Percentiles rank a stretch among this genome's conserved stretches.
Conservation (phyloP, 2,113 vertebrate genomes). For the Zosterops pallidus region DNA sequence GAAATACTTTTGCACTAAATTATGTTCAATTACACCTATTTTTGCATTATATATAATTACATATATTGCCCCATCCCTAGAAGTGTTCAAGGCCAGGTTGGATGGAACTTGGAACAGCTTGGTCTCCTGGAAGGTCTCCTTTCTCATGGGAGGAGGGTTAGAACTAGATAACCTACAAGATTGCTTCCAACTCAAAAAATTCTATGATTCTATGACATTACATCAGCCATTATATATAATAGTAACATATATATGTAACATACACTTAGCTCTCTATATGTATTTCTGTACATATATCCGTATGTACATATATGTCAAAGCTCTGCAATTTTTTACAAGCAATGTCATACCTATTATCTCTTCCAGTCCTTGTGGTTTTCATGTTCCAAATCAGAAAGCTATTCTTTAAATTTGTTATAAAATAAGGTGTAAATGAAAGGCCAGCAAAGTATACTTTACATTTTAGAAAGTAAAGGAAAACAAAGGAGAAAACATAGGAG, state of each 20-base stretch:
- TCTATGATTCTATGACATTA: neutral
- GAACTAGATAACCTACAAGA: neutral
- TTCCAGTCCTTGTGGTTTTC: neutral
- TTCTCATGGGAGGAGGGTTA: neutral
- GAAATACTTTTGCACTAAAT: neutral
- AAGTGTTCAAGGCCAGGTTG: neutral
- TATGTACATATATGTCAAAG: neutral
- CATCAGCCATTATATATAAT: neutral
- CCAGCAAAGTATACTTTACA: neutral
- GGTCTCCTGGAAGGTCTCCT: neutral
- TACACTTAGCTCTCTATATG: neutral
- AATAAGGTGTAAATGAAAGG: neutral
- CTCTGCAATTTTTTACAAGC: neutral
- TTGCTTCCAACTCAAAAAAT: neutral
- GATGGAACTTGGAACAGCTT: neutral
- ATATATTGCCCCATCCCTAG: neutral
- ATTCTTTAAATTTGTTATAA: neutral
- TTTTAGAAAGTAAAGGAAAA: neutral
- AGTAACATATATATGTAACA: neutral
- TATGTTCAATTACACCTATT: neutral
- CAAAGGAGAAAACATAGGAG: neutral
- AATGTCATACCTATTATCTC: accelerated
- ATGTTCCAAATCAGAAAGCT: neutral
- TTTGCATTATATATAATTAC: neutral
- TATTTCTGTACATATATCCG: neutral